phyloP scores from a whole-genome alignment of 64 coral and sea anemone species.

The Montipora foliosa region DNA sequence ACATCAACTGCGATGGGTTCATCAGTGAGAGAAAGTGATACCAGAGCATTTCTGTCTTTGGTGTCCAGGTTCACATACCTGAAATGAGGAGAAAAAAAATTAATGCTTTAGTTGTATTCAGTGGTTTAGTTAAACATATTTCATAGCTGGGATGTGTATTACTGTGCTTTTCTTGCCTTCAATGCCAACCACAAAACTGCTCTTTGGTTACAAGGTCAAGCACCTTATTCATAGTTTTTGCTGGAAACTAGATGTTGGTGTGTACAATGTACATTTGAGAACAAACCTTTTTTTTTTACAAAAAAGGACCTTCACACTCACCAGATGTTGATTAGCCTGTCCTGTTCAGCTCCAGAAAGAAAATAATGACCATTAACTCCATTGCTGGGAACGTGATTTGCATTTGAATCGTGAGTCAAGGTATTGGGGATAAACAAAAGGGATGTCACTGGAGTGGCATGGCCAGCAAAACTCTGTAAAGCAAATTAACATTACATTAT shows the following conservation, averaged over 20 bases:
- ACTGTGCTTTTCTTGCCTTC: too few species aligned
- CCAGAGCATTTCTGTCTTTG: constrained; percentile 81
- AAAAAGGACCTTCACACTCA: constrained; percentile 17
- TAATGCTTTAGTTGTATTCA: not conserved
- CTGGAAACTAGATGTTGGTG: too few species aligned
- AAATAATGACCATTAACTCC: constrained; percentile 86
- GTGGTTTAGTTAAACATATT: too few species aligned
- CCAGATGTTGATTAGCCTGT: constrained; percentile 93
- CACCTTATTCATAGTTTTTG: too few species aligned
- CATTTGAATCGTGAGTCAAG: constrained; percentile 65
- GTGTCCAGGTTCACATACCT: constrained; percentile 91
- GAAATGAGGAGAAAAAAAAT: not conserved
- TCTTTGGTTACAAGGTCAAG: too few species aligned
- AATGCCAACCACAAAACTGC: too few species aligned
- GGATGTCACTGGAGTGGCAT: constrained; percentile 77
- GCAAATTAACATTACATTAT: not conserved
- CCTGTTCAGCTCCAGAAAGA: constrained; percentile 90
- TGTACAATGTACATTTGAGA: too few species aligned
- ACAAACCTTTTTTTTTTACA: too few species aligned
- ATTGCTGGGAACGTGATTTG: constrained; percentile 74
- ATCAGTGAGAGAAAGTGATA: constrained; percentile 87
- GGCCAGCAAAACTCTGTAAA: constrained; percentile 97
- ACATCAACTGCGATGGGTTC: constrained; percentile 84
- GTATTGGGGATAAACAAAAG: constrained; percentile 83
- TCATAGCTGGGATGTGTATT: too few species aligned